Evolutionary conservation across 2,888 invertebrate genomes (phyloP).

Genomic region (Hofmannophila pseudospretella): DNA sequence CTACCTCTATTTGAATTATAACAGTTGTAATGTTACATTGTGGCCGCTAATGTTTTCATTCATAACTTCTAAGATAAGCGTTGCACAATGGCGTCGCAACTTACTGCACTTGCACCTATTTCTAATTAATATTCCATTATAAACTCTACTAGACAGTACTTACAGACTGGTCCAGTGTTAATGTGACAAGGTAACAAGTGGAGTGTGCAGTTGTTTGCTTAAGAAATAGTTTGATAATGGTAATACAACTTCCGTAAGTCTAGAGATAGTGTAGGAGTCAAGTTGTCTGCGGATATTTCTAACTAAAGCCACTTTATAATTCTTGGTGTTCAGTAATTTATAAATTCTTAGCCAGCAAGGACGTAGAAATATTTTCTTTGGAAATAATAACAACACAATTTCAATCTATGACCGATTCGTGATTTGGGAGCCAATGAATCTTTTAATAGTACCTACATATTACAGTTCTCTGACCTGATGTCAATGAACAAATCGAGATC

Average conservation of each 20-base stretch:
- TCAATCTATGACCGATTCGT: too few species aligned
- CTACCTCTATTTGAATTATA: constrained; percentile 2
- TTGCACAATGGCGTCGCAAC: constrained; percentile 28
- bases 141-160: constrained; percentile 9
- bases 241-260: constrained; percentile 60
- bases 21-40: constrained; percentile 18
- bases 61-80: constrained; percentile 37
- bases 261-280: constrained; percentile 50
- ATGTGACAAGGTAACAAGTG: constrained; percentile 35
- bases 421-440: too few species aligned
- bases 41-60: constrained; percentile 35
- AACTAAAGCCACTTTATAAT: too few species aligned
- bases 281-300: constrained; percentile 36
- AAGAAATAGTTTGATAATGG: constrained; percentile 55
- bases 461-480: too few species aligned
- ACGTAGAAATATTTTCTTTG: too few species aligned
- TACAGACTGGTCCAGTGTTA: constrained; percentile 13
- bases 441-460: too few species aligned
- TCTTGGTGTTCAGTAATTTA: too few species aligned
- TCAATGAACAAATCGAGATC: constrained; percentile 1
- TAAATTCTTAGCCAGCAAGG: too few species aligned
- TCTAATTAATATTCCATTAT: constrained; percentile 18
- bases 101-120: constrained; percentile 20
- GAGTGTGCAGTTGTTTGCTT: constrained; percentile 39
- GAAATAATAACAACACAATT: too few species aligned